Conservation (phyloP, 2,113 vertebrate species). For the Malurus cyaneus region DNA sequence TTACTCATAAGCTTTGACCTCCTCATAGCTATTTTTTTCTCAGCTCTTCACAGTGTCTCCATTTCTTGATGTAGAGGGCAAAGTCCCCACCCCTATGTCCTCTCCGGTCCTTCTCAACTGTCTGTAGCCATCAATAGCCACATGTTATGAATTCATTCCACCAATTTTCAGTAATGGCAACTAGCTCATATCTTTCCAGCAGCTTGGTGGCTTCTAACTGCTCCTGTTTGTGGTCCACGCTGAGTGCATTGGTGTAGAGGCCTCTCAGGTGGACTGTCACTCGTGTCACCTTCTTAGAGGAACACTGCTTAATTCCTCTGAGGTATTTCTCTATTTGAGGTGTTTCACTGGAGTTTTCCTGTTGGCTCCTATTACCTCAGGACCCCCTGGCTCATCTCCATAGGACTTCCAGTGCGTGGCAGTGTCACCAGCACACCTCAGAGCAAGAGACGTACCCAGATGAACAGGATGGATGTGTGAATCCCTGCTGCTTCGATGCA, state of each 20-base stretch:
- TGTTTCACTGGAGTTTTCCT: not conserved
- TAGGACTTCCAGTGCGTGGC: not conserved
- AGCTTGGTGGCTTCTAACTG: not conserved
- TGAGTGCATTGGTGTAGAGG: not conserved
- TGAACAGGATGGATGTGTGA: not conserved
- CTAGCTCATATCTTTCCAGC: not conserved
- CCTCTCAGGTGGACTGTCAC: not conserved
- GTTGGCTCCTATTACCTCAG: not conserved
- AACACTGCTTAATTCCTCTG: not conserved
- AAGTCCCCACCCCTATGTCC: fast-evolving
- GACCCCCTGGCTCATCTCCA: fast-evolving
- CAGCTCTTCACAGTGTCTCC: not conserved
- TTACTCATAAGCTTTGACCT: not conserved
- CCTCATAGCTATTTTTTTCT: not conserved
- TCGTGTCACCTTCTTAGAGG: not conserved
- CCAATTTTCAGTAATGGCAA: not conserved
- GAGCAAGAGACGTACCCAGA: not conserved
- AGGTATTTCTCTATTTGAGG: not conserved
- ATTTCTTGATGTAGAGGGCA: not conserved
- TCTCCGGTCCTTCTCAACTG: not conserved
- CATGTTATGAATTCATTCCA: too few relatives aligned
- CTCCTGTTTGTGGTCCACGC: not conserved
- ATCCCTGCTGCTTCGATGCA: not conserved
- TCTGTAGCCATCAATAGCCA: fast-evolving
- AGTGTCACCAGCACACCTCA: not conserved